Evolutionary conservation across 1,140 invertebrate species (phyloP).

Genomic region (Pteromalus puparum): DNA sequence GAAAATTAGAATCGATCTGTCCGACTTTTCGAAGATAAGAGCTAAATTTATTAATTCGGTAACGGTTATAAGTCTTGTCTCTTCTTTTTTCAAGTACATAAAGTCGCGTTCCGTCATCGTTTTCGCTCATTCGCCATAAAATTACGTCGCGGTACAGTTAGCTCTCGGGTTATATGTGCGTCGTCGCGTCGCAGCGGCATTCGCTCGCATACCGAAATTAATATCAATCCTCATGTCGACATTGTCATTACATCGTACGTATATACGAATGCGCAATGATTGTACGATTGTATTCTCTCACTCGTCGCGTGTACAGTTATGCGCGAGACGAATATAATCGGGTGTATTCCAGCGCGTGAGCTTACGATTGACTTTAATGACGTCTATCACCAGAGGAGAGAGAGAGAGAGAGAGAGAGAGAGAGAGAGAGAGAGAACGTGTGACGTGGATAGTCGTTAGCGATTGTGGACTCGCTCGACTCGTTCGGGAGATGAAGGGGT

Average conservation of each 20-base stretch:
- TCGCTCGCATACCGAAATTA: constrained; percentile 6
- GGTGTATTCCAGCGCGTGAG: constrained; percentile 14
- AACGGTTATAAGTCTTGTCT: background rate
- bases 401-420: background rate
- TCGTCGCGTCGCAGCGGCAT: background rate
- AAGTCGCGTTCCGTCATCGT: no score
- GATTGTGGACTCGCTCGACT: constrained; percentile 32
- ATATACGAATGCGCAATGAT: constrained; percentile 10
- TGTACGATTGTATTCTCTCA: constrained; percentile 20
- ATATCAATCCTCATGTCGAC: constrained; percentile 10
- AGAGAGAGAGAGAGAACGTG: constrained; percentile 16
- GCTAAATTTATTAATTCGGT: background rate
- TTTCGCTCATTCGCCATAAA: background rate
- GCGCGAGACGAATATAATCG: constrained; percentile 13
- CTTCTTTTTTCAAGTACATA: background rate
- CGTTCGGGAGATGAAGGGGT: background rate
- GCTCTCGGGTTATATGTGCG: background rate
- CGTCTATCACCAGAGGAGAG: constrained; percentile 25
- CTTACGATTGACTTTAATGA: constrained; percentile 51
- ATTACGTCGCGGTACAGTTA: background rate
- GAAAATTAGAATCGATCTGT: constrained; percentile 30
- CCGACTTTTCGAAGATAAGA: background rate
- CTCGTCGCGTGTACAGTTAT: constrained; percentile 30
- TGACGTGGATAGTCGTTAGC: constrained; percentile 37
- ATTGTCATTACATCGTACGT: constrained; percentile 32